Evolutionary conservation across 2,113 vertebrate genomes (phyloP).

Genomic region (Todiramphus saurophagus): DNA sequence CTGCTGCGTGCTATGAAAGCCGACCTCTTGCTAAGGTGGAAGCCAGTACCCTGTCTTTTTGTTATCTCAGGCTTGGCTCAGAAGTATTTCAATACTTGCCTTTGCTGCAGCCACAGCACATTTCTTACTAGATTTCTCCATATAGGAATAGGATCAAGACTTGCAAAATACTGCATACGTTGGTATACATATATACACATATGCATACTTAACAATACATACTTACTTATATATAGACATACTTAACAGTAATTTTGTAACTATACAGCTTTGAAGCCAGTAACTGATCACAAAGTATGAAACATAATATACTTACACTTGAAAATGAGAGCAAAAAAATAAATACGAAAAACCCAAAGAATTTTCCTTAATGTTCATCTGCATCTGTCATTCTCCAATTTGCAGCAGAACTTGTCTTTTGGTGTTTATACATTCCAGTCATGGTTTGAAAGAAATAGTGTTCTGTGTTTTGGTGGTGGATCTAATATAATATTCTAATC

Average conservation of each 20-base stretch:
- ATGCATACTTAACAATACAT: neutral
- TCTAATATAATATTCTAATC: neutral
- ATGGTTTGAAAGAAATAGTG: neutral
- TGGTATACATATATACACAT: neutral
- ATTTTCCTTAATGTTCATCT: neutral
- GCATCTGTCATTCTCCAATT: neutral
- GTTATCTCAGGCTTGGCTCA: neutral
- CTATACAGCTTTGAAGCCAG: neutral
- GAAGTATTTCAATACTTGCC: neutral
- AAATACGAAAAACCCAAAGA: neutral
- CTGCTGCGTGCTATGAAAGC: neutral
- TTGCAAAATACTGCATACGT: neutral
- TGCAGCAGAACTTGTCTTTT: neutral
- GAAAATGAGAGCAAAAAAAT: neutral
- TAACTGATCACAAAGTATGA: neutral
- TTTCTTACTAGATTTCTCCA: neutral
- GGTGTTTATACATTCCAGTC: neutral
- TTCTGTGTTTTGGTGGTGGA: neutral
- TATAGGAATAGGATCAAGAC: neutral
- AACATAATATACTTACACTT: neutral
- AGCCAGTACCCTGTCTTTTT: neutral
- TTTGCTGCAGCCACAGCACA: neutral
- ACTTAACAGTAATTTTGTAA: neutral
- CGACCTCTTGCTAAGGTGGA: neutral
- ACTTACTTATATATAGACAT: neutral